phyloP scores from a whole-genome alignment of 2,797 vertebrate genomes.

The Peromyscus attwateri region DNA sequence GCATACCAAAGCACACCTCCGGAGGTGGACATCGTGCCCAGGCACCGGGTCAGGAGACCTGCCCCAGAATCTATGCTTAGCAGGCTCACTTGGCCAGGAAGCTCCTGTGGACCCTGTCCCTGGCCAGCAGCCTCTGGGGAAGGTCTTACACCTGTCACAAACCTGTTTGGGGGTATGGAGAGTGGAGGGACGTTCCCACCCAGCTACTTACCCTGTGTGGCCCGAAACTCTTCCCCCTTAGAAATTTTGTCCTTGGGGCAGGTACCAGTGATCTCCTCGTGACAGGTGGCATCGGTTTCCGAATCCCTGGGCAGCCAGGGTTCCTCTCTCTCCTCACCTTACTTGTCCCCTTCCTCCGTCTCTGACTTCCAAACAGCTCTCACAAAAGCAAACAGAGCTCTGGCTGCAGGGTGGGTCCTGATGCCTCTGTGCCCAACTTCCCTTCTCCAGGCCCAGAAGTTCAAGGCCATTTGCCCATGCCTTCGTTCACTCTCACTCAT shows the following conservation, averaged over 20 bases:
- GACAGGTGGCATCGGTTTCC: constrained; percentile 64
- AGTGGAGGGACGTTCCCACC: constrained; percentile 12
- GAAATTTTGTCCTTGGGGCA: constrained; percentile 51
- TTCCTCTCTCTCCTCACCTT: constrained; percentile 59
- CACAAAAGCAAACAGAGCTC: neutral
- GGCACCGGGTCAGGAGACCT: neutral
- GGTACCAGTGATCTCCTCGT: constrained; percentile 79
- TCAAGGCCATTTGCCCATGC: neutral
- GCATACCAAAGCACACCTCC: rapidly evolving
- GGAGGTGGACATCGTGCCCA: rapidly evolving
- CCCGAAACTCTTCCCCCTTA: constrained; percentile 57
- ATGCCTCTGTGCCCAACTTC: neutral
- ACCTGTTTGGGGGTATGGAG: neutral
- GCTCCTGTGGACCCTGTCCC: neutral
- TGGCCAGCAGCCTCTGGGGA: neutral
- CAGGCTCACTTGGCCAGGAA: neutral
- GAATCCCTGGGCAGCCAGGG: neutral
- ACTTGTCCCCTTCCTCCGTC: constrained; percentile 40
- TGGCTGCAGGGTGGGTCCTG: neutral
- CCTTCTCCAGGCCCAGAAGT: neutral
- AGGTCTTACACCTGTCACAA: constrained; percentile 12
- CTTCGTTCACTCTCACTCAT: neutral
- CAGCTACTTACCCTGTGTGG: neutral
- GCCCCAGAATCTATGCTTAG: neutral
- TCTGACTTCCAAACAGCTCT: constrained; percentile 7